Percentiles rank a stretch among this genome's conserved stretches.
Evolutionary conservation across 1,140 invertebrate species (phyloP).

Genomic region (Copidosoma floridanum): DNA sequence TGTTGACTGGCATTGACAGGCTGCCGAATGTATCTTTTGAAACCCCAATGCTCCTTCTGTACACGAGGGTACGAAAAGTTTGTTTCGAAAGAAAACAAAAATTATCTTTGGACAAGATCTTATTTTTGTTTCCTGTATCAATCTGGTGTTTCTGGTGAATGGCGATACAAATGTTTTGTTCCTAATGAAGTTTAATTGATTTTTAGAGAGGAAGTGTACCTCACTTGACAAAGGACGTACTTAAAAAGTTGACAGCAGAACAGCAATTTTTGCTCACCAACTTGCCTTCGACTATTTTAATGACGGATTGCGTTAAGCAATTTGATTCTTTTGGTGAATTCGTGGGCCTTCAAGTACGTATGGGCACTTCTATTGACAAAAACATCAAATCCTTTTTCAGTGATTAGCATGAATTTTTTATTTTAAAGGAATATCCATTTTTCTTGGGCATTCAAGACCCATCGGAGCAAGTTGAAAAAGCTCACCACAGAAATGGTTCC

Average conservation of each 20-base stretch:
- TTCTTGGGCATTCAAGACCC: conserved; percentile 69
- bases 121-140: no score
- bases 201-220: conserved; percentile 63
- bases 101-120: no score
- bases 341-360: conserved; percentile 60
- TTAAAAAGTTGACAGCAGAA: conserved; percentile 59
- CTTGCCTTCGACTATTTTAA: conserved; percentile 58
- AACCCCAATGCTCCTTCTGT: conserved; percentile 58
- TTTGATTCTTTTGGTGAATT: conserved; percentile 59
- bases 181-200: no score
- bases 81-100: no score
- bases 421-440: conserved; percentile 59
- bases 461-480: conserved; percentile 59
- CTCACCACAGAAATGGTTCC: conserved; percentile 66
- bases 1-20: conserved; percentile 53
- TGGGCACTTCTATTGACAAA: no score
- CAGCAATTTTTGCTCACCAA: conserved; percentile 60
- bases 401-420: no score
- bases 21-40: conserved; percentile 50
- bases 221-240: conserved; percentile 65
- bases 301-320: conserved; percentile 56
- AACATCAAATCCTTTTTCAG: no score
- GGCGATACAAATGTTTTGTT: no score
- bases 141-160: no score
- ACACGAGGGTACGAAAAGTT: conserved; percentile 63